Conservation (phyloP, 2,113 vertebrate species). For the Odobenus rosmarus region DNA sequence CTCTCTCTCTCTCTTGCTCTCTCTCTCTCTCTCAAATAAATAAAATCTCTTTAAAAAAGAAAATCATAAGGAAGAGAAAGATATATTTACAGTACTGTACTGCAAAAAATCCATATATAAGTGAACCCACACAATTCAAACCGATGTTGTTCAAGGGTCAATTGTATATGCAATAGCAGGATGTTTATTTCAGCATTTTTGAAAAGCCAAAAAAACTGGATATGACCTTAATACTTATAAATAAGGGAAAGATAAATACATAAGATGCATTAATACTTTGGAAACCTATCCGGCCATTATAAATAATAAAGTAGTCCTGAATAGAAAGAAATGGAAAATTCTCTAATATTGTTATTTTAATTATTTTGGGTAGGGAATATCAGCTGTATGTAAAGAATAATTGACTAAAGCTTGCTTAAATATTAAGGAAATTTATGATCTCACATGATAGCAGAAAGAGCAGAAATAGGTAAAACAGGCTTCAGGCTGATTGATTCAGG, state of each 20-base stretch:
- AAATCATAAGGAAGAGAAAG: too few relatives aligned
- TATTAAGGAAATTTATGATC: neutral
- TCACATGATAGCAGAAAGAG: neutral
- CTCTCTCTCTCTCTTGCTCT: too few relatives aligned
- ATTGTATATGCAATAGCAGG: neutral
- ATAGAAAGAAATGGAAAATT: slow-evolving; percentile 2
- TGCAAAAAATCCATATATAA: too few relatives aligned
- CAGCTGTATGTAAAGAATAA: neutral
- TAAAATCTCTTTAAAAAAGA: too few relatives aligned
- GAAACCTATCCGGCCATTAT: neutral
- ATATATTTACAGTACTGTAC: too few relatives aligned
- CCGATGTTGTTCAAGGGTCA: too few relatives aligned
- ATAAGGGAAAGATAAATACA: neutral
- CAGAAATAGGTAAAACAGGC: neutral
- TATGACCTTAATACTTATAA: neutral
- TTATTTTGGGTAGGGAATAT: neutral
- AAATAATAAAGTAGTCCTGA: neutral
- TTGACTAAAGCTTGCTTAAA: neutral
- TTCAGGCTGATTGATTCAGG: neutral
- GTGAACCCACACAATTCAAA: too few relatives aligned
- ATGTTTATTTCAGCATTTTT: neutral
- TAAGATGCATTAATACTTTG: neutral
- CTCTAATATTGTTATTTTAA: neutral
- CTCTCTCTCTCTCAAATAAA: too few relatives aligned
- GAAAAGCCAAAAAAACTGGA: neutral